phyloP scores from a whole-genome alignment of 2,113 vertebrate genomes.

The Leptobrachium leishanense region DNA sequence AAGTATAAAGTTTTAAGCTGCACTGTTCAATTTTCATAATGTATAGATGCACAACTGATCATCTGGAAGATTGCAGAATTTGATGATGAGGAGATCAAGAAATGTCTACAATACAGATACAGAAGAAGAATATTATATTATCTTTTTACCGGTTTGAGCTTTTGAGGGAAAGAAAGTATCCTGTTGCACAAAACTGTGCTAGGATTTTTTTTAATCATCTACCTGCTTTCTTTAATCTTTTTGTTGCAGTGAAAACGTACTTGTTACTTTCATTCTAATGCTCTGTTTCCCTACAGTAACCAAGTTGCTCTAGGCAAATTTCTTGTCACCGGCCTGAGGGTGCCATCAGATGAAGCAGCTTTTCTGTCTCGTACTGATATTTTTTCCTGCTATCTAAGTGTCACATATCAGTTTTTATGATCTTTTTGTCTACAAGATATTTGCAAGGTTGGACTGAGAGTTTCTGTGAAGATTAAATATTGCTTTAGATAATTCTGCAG shows the following conservation, averaged over 20 bases:
- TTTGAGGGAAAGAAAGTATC: constrained; percentile 1
- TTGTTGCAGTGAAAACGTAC: constrained; percentile 10
- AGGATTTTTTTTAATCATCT: constrained; percentile 3
- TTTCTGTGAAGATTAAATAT: neutral
- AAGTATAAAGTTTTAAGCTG: too few relatives aligned
- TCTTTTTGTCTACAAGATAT: constrained; percentile 13
- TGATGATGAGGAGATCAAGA: neutral
- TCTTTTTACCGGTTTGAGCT: neutral
- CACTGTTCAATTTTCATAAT: too few relatives aligned
- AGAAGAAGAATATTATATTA: neutral
- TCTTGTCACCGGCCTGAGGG: constrained; percentile 46
- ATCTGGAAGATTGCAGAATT: neutral
- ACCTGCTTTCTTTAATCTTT: constrained; percentile 33
- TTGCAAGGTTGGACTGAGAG: constrained; percentile 1
- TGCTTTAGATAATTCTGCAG: neutral
- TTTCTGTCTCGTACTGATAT: constrained; percentile 10
- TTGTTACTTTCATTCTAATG: constrained; percentile 32
- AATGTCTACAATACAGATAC: neutral
- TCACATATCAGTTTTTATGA: constrained; percentile 24
- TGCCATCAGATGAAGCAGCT: constrained; percentile 47
- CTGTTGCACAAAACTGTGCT: neutral
- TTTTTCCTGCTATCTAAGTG: constrained; percentile 23
- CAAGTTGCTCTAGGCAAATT: constrained; percentile 42
- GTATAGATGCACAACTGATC: too few relatives aligned
- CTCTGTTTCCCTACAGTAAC: constrained; percentile 23